Conservation (phyloP, 2,888 invertebrate species). For the Azorinus chamasolen region DNA sequence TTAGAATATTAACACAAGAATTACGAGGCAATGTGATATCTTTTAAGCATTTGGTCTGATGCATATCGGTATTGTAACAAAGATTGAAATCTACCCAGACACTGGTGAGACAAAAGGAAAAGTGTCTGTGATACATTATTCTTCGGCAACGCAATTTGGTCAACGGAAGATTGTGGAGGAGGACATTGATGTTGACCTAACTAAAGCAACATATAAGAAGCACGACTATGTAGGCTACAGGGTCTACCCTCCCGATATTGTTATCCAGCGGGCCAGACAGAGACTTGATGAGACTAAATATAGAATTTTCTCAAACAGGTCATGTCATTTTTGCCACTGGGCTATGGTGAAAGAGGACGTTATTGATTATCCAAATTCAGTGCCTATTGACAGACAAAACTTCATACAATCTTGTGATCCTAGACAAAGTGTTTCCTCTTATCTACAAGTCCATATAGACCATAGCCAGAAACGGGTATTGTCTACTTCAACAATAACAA, state of each 20-base stretch:
- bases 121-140: slow-evolving; percentile 33
- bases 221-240: slow-evolving; percentile 27
- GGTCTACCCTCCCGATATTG: slow-evolving; percentile 28
- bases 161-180: slow-evolving; percentile 30
- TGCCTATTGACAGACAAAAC: not conserved
- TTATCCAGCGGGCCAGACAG: slow-evolving; percentile 27
- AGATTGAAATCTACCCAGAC: not conserved
- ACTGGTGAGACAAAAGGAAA: slow-evolving; percentile 14
- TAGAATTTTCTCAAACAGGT: slow-evolving; percentile 29
- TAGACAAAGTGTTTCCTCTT: slow-evolving; percentile 5
- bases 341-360: slow-evolving; percentile 36
- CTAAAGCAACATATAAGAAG: not conserved
- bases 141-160: slow-evolving; percentile 17
- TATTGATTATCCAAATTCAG: not conserved
- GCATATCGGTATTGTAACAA: slow-evolving; percentile 26
- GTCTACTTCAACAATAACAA: slow-evolving; percentile 8
- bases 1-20: slow-evolving; percentile 14
- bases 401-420: not conserved
- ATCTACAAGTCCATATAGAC: slow-evolving; percentile 15
- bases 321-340: slow-evolving; percentile 51
- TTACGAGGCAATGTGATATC: slow-evolving; percentile 37
- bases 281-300: slow-evolving; percentile 46
- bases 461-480: slow-evolving; percentile 14
- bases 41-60: slow-evolving; percentile 7
- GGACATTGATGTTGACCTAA: slow-evolving; percentile 22